Conservation (phyloP, 2,888 invertebrate species). For the Heliconius hortense region DNA sequence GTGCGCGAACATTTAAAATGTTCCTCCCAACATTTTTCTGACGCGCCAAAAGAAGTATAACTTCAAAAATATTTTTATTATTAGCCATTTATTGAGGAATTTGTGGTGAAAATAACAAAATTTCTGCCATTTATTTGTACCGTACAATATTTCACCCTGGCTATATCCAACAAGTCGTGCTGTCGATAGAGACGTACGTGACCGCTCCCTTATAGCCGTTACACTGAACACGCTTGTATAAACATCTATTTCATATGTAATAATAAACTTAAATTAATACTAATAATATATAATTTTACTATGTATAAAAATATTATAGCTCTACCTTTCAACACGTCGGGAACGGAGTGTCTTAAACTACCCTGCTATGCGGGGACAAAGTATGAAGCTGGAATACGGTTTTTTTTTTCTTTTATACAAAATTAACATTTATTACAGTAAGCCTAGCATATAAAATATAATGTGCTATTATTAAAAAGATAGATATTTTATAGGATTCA, state of each 20-base stretch:
- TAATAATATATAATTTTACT: neutral
- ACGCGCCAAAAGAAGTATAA: no score
- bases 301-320: neutral
- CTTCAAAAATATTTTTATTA: neutral
- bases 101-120: neutral
- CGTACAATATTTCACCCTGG: neutral
- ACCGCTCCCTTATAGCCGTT: neutral
- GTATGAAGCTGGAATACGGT: no score
- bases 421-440: no score
- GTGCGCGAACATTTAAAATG: no score
- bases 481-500: no score
- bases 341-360: no score
- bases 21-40: no score
- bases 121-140: constrained; percentile 5
- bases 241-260: neutral
- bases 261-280: neutral
- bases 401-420: no score
- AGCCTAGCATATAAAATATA: no score
- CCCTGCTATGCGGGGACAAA: no score
- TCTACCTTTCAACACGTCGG: no score
- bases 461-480: no score
- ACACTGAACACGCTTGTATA: neutral
- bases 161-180: constrained; percentile 9
- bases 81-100: neutral
- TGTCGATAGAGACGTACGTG: constrained; percentile 12